Conservation (phyloP, 2,888 invertebrate genomes). For the Eremobia ochroleuca region DNA sequence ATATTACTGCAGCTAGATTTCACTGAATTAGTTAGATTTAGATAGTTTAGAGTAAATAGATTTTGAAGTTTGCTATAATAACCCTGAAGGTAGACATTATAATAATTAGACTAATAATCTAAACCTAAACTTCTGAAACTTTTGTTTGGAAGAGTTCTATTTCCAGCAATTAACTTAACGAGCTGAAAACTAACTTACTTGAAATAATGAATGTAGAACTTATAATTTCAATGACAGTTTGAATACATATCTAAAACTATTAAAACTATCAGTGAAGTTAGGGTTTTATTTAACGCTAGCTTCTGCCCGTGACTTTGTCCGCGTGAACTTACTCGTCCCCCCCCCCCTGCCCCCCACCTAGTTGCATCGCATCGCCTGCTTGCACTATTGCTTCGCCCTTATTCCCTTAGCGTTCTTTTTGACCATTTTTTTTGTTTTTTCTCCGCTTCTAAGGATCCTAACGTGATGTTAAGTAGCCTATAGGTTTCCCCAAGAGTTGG, state of each 20-base stretch:
- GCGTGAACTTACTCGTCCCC: neutral
- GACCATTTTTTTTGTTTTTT: neutral
- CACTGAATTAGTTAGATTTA: neutral
- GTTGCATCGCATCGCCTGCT: no score
- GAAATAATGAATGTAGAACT: neutral
- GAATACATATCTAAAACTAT: neutral
- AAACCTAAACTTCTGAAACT: neutral
- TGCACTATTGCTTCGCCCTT: neutral
- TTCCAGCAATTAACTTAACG: neutral
- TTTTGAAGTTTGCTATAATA: constrained; percentile 19
- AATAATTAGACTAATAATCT: neutral
- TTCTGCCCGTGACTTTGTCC: neutral
- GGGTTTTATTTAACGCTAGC: neutral
- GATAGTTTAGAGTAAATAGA: constrained; percentile 10
- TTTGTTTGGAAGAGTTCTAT: neutral
- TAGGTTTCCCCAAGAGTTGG: neutral
- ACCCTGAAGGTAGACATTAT: neutral
- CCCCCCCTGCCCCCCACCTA: neutral
- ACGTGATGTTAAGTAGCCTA: neutral
- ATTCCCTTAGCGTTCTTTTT: neutral
- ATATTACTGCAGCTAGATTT: constrained; percentile 28
- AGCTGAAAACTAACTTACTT: neutral
- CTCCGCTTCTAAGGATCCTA: neutral
- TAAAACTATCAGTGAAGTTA: neutral
- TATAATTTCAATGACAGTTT: neutral